These are phyloP conservation scores for Pseudomugil gertrudae DNA, from an alignment of 2,797 vertebrate species.

Conservation along the genomic window DNA sequence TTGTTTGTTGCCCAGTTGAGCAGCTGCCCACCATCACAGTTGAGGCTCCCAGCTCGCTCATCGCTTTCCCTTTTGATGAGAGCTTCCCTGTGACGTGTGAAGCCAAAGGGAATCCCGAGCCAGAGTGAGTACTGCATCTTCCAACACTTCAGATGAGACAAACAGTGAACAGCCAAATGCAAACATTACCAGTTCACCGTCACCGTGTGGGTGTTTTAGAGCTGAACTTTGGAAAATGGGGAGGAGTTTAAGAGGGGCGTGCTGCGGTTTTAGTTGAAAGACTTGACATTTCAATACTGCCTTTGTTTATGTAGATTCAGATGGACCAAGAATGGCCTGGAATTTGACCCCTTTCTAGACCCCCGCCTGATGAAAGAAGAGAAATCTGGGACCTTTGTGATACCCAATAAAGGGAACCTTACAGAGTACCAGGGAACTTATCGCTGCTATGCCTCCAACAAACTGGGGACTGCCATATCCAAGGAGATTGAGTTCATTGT, in stretches of 20 bases:
- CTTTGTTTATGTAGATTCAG: slow-evolving; percentile 83
- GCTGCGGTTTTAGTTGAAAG: slow-evolving; percentile 1
- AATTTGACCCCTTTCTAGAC: slow-evolving; percentile 88
- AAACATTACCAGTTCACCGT: slow-evolving; percentile 31
- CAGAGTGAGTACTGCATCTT: slow-evolving; percentile 83
- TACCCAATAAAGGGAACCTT: slow-evolving; percentile 91
- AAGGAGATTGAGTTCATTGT: slow-evolving; percentile 92
- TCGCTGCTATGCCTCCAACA: slow-evolving; percentile 90
- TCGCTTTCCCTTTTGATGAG: slow-evolving; percentile 94
- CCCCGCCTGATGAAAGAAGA: slow-evolving; percentile 82
- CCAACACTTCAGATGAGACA: slow-evolving; percentile 18
- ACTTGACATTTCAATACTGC: slow-evolving; percentile 47
- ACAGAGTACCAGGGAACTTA: slow-evolving; percentile 92
- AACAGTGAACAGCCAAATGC: slow-evolving; percentile 16
- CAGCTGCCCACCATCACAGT: slow-evolving; percentile 92
- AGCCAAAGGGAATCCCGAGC: slow-evolving; percentile 92
- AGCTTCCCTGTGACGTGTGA: slow-evolving; percentile 91
- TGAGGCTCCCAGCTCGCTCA: slow-evolving; percentile 84
- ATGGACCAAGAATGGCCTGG: slow-evolving; percentile 93
- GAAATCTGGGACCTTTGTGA: slow-evolving; percentile 91
- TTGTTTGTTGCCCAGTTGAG: slow-evolving; percentile 83
- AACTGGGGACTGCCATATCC: slow-evolving; percentile 91
- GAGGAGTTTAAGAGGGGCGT: neutral
- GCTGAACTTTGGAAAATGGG: slow-evolving; percentile 22
- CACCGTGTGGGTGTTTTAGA: slow-evolving; percentile 23